Base-by-base conservation (phyloP, 2,888 invertebrate genomes). In the Pachycephus smyrnensis region DNA sequence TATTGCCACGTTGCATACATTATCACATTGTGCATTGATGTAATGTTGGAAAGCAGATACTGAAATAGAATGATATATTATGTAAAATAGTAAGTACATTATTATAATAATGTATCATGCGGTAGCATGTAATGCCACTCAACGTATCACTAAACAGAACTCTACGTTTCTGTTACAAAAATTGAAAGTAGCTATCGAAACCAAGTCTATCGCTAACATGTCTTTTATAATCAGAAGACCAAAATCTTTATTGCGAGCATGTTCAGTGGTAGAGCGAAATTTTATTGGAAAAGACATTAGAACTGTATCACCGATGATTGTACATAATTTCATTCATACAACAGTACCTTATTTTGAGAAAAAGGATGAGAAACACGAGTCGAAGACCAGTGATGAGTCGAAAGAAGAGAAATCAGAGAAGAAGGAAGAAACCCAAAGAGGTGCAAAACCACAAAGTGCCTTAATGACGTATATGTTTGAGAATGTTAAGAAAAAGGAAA, bases 401-500 rank as follows among this genome's bases (percentile, higher is more conserved):
- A 55, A 55, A 6, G 23, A 55, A 55, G 9, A 0, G 15, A 23
- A 55, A 55, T 55, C 55, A 23, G 1, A 55, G 55, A 23, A 55
- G 23, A 55, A 55, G 0, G 93, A 55, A 23, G 23, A 55, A 23
- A 55, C 9, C 55, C 55, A 23, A 55, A 9, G 23, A 23, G 6
- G 9, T 55, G 9, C 55, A 23, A 55, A 2, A 23, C 9, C 55
- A 23, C 6, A 55, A 55, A 55, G 23, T 23, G 23, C 55, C 9
- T 55, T 55, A 23, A 9, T 55, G 9, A 55, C 2, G 23, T 55
- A 55, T 80, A 91, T 92, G 9, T 95, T 94, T 88, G 89, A 90
- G 40, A 90, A 91, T 32, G 88, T 93, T 36, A 91, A 93, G 33
- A 90, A 93, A 33, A 96, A 95, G 87, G 93, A 94, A 76, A 96